Evolutionary conservation across 2,888 invertebrate species (phyloP), one percentile per base, ranked within the genome.

Genomic region (Drosophila paranaensis): DNA sequence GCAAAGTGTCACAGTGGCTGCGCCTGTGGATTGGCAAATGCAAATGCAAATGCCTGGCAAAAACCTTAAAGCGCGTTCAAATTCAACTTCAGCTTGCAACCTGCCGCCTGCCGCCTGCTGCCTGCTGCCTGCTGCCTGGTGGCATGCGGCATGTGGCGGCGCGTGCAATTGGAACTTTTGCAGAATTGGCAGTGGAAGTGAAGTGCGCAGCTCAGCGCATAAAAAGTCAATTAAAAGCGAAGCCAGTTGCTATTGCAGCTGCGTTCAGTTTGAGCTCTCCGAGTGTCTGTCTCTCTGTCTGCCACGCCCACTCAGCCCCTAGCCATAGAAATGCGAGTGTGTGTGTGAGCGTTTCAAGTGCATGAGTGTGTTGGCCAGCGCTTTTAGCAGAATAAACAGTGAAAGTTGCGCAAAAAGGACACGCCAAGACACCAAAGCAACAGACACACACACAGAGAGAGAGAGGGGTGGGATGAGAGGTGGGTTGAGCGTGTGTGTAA

Each of bases 191-290:
- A 81, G 81, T 70, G 72, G 72, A 75, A 76, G 73, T 79, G 84
- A 68, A 77, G 85, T 80, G 80, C 77, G 71, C 76, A 75, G 77
- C 75, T 77, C 75, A 75, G 65, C 77, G 82, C 90, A 89, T 89
- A 89, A 88, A 89, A 89, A 89, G 89, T 90, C 89, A 90, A 90
- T 89, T 89, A 90, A 90, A 89, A 88, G 77, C 61, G 77, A 70
- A 74, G 71, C 76, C 74, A 78, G 78, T 80, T 78, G 81, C 77
- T 77, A 71, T 88, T 88, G 64, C 83, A 83, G 83, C 83, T 88
- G 81, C 71, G 72, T 60, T 88, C 65, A 60, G 82, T 85, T 73
- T 40, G 51, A 72, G 78, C 77, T 78, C 57, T 54, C 46, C 55
- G 45, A 43, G 43, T 57, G 54, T 50, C 58, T 45, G 54, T 60